phyloP scores from a whole-genome alignment of 1,140 invertebrate genomes.

The Drosophila serrata region DNA sequence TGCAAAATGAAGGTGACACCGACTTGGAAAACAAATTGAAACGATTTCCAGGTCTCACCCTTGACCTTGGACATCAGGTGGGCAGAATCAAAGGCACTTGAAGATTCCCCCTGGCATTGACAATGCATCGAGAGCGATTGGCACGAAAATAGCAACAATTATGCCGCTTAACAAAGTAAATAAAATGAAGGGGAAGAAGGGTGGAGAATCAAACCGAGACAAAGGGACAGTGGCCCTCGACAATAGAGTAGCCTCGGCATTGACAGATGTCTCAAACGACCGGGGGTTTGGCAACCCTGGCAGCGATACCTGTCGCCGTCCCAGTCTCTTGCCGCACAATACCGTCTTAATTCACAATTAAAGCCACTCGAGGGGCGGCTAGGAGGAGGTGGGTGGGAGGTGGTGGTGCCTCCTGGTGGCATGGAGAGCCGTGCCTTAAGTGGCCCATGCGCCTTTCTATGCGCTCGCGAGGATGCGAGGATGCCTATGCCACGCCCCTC shows the following conservation, averaged over 20 bases:
- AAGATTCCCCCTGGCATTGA: conserved; percentile 69
- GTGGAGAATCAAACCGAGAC: conserved; percentile 21
- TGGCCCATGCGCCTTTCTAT: conserved; percentile 75
- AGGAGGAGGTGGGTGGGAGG: background rate
- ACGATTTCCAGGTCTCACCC: conserved; percentile 30
- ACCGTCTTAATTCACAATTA: conserved; percentile 85
- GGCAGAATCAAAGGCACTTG: conserved; percentile 62
- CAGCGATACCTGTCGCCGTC: conserved; percentile 25
- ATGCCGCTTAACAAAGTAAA: conserved; percentile 74
- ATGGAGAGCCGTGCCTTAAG: conserved; percentile 47
- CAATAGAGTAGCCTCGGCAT: conserved; percentile 74
- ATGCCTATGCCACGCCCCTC: conserved; percentile 28
- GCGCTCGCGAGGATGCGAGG: conserved; percentile 38
- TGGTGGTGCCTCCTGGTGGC: background rate
- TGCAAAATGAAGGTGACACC: conserved; percentile 30
- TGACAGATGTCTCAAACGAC: conserved; percentile 21
- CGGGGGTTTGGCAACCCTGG: conserved; percentile 52
- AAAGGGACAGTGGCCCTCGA: conserved; percentile 47
- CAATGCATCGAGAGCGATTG: conserved; percentile 72
- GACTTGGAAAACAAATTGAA: conserved; percentile 33
- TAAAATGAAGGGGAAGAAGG: conserved; percentile 59
- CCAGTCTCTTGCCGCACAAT: conserved; percentile 65
- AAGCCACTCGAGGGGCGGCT: conserved; percentile 72
- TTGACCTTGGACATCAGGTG: conserved; percentile 50
- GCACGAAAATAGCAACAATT: conserved; percentile 78